Base-by-base conservation (phyloP, 2,797 vertebrate genomes). In the Poeciliopsis turneri region DNA sequence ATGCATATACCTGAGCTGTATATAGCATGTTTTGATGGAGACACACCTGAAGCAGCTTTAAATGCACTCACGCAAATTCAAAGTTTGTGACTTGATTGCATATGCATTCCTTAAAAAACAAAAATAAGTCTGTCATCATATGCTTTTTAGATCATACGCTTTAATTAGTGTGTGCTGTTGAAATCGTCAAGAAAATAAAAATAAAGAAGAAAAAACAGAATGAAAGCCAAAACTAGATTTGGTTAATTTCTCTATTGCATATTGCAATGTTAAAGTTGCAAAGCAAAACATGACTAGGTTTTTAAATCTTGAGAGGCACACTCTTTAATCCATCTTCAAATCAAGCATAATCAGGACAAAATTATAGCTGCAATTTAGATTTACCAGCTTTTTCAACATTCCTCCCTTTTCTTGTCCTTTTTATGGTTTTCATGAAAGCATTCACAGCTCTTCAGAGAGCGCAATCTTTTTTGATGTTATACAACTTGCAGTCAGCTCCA, bases 271-370 rank as follows among this genome's bases (percentile, higher is more conserved):
- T 88, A 85, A 73, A 82, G 82, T 36, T 86, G 68, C 45, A 47
- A 74, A 85, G 75, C 83, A 46, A 84, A 88, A 81, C 76, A 81
- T 51, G 30, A 77, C 78, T 77, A 70, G 53, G 86, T 89, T 89
- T 53, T 90, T 85, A 84, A 92, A 92, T 92, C 77, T 89, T 78
- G 57, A 84, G 84, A 88, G 88, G 70, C 70, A 77, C 12, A 18
- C 64, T 68, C 81, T 75, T 79, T 89, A 87, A 92, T 90, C 88
- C 84, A 90, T 92, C 85, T 92, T 80, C 64, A 78, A 89, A 93
- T 92, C 88, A 87, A 89, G 88, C 81, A 82, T 85, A 87, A 91
- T 90, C 80, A 80, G 79, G 85, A 72, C 78, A 79, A 87, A 89
- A 92, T 87, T 80, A 88, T 70, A 75, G 80, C 75, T 71, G 76